Evolutionary conservation across 2,797 vertebrate species (phyloP).

Genomic region (Lepilemur septentrionalis): DNA sequence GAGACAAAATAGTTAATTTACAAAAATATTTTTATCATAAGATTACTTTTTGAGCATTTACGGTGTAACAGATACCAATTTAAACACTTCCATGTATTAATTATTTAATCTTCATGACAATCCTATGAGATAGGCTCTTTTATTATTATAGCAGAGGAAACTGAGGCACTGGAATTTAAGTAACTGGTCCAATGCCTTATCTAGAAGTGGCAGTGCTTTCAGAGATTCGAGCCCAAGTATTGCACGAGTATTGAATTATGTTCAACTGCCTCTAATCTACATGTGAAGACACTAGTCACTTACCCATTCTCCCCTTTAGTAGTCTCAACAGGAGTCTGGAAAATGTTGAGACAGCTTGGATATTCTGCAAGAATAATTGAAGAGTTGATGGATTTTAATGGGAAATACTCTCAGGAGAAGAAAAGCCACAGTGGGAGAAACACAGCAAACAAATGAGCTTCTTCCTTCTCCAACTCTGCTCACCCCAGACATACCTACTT

Average conservation of each 20-base stretch:
- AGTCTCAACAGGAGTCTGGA: neutral
- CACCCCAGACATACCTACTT: neutral
- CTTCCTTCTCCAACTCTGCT: neutral
- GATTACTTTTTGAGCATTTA: neutral
- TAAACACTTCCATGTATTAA: neutral
- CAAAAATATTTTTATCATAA: neutral
- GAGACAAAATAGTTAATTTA: neutral
- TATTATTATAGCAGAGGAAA: neutral
- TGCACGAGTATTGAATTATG: neutral
- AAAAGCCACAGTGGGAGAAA: neutral
- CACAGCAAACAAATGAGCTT: neutral
- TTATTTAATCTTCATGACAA: neutral
- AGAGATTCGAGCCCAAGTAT: neutral
- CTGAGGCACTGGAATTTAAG: neutral
- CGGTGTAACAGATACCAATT: neutral
- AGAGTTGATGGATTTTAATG: neutral
- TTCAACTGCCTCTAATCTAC: neutral
- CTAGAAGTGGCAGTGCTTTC: neutral
- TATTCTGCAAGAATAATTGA: neutral
- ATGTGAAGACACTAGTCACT: neutral
- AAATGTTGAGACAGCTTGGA: neutral
- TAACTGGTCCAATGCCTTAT: neutral
- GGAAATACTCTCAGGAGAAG: neutral
- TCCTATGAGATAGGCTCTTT: neutral
- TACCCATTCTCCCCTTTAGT: neutral